Evolutionary conservation across 2,797 vertebrate genomes (phyloP).

Genomic region (Takifugu rubripes): DNA sequence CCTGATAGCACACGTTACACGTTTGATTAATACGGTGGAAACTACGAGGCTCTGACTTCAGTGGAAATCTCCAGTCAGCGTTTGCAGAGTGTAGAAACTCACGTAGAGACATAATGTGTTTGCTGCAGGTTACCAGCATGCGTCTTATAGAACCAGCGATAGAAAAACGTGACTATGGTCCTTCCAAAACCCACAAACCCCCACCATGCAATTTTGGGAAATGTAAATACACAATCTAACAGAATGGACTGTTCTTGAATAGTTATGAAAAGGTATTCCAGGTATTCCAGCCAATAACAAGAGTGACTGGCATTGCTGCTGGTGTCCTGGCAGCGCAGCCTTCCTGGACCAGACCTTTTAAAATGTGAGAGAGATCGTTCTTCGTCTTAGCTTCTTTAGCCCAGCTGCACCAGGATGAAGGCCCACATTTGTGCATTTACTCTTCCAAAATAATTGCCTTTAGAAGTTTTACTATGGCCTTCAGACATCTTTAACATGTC

Average conservation of each 20-base stretch:
- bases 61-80: conserved; percentile 38
- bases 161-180: conserved; percentile 32
- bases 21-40: conserved; percentile 20
- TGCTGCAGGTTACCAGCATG: conserved; percentile 44
- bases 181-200: conserved; percentile 39
- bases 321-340: conserved; percentile 18
- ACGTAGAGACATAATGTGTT: conserved; percentile 42
- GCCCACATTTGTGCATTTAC: too few species aligned
- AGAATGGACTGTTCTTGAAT: conserved; percentile 29
- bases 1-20: conserved; percentile 33
- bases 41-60: conserved; percentile 23
- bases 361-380: conserved; percentile 4
- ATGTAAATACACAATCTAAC: conserved; percentile 46
- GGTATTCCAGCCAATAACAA: conserved; percentile 22
- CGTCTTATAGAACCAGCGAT: conserved; percentile 24
- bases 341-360: conserved; percentile 30
- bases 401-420: not conserved
- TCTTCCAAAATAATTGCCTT: too few species aligned
- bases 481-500: not conserved
- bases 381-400: conserved; percentile 2
- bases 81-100: conserved; percentile 25
- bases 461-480: too few species aligned
- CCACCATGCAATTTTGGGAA: conserved; percentile 41
- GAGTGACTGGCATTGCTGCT: conserved; percentile 20
- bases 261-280: conserved; percentile 25